Evolutionary conservation across 2,113 vertebrate genomes (phyloP), one percentile per base, ranked within the genome.

Genomic region (Channa maculata): DNA sequence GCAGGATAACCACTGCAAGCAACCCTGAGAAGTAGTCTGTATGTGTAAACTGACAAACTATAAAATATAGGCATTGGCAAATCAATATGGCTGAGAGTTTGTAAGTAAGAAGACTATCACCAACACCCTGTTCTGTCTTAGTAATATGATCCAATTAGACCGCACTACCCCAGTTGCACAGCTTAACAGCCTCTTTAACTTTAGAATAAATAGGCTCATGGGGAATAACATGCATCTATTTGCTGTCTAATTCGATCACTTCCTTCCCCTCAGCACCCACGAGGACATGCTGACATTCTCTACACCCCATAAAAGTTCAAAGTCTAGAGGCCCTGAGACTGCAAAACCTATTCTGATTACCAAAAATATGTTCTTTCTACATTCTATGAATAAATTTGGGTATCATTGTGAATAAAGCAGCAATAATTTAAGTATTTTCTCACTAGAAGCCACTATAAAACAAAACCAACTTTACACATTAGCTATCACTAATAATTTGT

Each of bases 111-210:
- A 61, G 54, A 38, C 43, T 58, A 45, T 63, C 43, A 52, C 10
- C 5, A n/a, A 77, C 72, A 79, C 67, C 83, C 67, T 24, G 39
- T 41, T 60, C 66, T 76, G 71, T 90, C 69, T 83, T 74, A 86
- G 89, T 86, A 85, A 75, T 46, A 92, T 93, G 88, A 95, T 93
- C 92, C 89, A 93, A 94, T 95, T 93, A 94, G 90, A 87, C 72
- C 87, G 78, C 84, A 87, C 61, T 78, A 86, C 71, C 83, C 76
- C 85, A 58, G 68, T 91, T 84, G 83, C 80, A 86, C 71, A 91
- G 91, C 87, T 91, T 93, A 94, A 93, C 82, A 86, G 75, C 90
- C 90, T 72, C 64, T 82, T 89, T 89, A 88, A 81, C 13, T 69
- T 53, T 71, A 37, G 44, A 87, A 62, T 24, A 24, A 24, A 24